Evolutionary conservation across 2,888 invertebrate species (phyloP), one percentile per base, ranked within the genome.

Genomic region (Stramonita haemastoma): DNA sequence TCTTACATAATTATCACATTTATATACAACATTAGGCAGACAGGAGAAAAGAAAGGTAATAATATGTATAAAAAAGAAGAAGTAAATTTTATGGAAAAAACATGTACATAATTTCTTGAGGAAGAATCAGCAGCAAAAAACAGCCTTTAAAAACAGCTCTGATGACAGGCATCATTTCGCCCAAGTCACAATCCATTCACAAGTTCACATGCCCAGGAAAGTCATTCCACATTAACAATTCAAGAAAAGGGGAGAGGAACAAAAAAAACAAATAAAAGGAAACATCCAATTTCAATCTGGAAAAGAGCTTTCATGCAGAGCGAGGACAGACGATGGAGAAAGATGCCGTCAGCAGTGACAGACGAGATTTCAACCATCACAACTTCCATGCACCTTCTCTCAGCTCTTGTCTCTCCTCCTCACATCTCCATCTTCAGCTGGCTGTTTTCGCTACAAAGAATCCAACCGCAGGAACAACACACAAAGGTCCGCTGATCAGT

Each of bases 71-170:
- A 79, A 32, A 79, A 79, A 79, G 4, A 73, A 73, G 11, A 26
- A 19, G 13, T 73, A 15, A 1, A 60, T 60, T 60, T 60, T 60
- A 17, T 13, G 57, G 1, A 60, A 60, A 60, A 19, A 22, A 60
- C 2, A 81, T 22, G 57, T 19, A 34, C 8, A 56, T 46, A n/a
- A 46, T 29, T 26, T 70, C 22, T 29, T 73, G 26, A 81, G 36
- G 26, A 83, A 83, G 46, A 29, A 83, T 83, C 81, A 83, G 81
- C 81, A 22, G 46, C 79, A 17, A 79, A 79, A n/a, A 79, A 32
- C 79, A 83, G 36, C 46, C 46, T 46, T 46, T 83, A 81, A 81
- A n/a, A 81, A 81, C 81, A 81, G 81, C 81, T 81, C 13, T 36
- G 26, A 46, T 83, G 26, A 83, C 81, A 83, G 11, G 26, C 81